Evolutionary conservation across 1,140 invertebrate genomes (phyloP), one percentile per base, ranked within the genome.

Genomic region (Calliphora vicina): DNA sequence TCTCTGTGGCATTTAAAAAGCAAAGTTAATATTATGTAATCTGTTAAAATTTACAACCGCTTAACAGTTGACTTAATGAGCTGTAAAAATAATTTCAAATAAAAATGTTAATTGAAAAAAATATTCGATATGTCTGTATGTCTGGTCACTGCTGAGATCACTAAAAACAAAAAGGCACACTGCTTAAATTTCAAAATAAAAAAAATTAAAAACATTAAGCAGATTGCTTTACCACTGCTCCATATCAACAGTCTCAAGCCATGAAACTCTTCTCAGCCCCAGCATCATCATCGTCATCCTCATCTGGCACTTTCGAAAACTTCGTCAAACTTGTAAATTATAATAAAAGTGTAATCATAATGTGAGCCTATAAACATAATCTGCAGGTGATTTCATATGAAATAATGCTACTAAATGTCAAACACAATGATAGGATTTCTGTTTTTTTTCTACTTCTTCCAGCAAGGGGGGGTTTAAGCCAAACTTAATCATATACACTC

Each of bases 261-360:
- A 20, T 10, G 61, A 23, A 23, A 10, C 20, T 67, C 20, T 67
- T 23, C 50, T n/a, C 20, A 67, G n/a, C 20, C 10, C 5, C 50
- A 6, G 61, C 20, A 61, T 67, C 26, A 23, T 35, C 72, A 17
- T 43, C n/a, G 0, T 78, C 6, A 10, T 17, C 13, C 8, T 23
- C 74, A 78, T 43, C 17, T 26, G 23, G 20, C 23, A 20, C 35
- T 23, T 57, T 61, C 12, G 45, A 42, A 61, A 78, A 78, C 74
- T 78, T 78, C 74, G 35, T 78, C 57, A 89, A 85, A 87, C 88
- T 88, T 86, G 86, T 89, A 89, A 89, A 89, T 89, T 89, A 89
- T 85, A 88, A 87, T 88, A 89, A 89, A 89, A 85, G 88, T 89
- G 88, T 86, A 89, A 89, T 89, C 88, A 85, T 88, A 89, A 89